These are phyloP conservation scores for Pachyramphus minor DNA, from an alignment of 2,113 vertebrate genomes.

Conservation along the genomic window DNA sequence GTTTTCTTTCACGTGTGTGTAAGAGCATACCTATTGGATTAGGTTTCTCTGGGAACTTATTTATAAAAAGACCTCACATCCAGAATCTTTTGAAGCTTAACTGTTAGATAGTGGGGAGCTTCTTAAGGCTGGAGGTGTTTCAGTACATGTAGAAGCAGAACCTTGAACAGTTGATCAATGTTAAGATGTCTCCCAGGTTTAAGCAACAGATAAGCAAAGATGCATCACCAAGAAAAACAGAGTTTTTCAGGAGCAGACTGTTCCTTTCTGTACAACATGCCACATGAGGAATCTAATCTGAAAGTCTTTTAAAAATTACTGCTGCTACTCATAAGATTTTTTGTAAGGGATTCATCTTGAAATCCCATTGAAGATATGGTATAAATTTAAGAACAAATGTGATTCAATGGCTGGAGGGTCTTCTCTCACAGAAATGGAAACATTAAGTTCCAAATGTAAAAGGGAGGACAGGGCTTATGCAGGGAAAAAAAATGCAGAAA, in stretches of 20 bases:
- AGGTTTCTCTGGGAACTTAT: neutral
- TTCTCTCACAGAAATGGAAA: neutral
- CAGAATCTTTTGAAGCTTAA: neutral
- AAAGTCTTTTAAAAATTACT: neutral
- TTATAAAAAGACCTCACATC: neutral
- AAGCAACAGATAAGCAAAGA: neutral
- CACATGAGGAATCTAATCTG: neutral
- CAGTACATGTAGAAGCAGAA: neutral
- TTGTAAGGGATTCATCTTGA: neutral
- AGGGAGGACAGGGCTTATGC: neutral
- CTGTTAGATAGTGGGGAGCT: neutral
- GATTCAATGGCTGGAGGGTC: neutral
- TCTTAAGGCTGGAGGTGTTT: neutral
- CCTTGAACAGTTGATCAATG: neutral
- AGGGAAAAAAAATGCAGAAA: neutral
- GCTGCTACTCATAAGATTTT: neutral
- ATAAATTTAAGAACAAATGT: neutral
- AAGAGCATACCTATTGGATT: neutral
- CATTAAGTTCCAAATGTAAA: neutral
- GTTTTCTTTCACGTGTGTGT: neutral
- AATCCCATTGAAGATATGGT: neutral
- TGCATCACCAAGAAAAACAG: neutral
- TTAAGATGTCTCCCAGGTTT: neutral
- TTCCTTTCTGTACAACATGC: neutral
- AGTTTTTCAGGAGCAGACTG: neutral